Base-by-base conservation (phyloP, 1,140 invertebrate species). In the Pogonomyrmex barbatus region DNA sequence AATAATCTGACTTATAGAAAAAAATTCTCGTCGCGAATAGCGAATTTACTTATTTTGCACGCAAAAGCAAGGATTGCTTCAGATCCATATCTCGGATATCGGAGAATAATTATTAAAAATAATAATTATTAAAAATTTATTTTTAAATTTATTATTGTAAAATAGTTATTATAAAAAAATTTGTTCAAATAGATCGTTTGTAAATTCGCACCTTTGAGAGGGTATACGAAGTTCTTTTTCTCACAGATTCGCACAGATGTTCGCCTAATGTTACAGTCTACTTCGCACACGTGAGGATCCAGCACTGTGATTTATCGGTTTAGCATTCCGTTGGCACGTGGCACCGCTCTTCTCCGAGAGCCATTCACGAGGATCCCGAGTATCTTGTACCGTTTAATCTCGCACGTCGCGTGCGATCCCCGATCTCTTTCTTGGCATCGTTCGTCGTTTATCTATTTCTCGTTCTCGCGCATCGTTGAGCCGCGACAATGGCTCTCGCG, bases 231-330 rank as follows among this genome's bases (percentile, higher is more conserved):
- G 45, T 33, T 30, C 60, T 4, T 63, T 4, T 36, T 65, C 8
- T 39, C 1, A 24, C 24, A n/a, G 33, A 52, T 65, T 36, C 6
- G 12, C 62, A 6, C 36, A 60, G 5, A 42, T n/a, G 10, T 36
- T n/a, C 4, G n/a, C 45, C 17, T 47, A 78, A 33, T 24, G 4
- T 83, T 33, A 54, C 47, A 52, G 24, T 33, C 4, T 39, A 50
- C 8, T 42, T n/a, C 17, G 24, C 8, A 33, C n/a, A 70, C 33
- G 5, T 52, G 65, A 84, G 73, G 30, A 12, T n/a, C 5, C 9
- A 17, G 54, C 6, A 65, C 9, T 12, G 76, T 81, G 60, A 89
- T 85, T 89, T 87, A 90, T 90, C 6, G 54, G 33, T n/a, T 24
- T 62, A n/a, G 36, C 17, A 83, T 87, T 85, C 30, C 36, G 12